Conservation (phyloP, 2,888 invertebrate genomes). For the Heteromurus nitidus region DNA sequence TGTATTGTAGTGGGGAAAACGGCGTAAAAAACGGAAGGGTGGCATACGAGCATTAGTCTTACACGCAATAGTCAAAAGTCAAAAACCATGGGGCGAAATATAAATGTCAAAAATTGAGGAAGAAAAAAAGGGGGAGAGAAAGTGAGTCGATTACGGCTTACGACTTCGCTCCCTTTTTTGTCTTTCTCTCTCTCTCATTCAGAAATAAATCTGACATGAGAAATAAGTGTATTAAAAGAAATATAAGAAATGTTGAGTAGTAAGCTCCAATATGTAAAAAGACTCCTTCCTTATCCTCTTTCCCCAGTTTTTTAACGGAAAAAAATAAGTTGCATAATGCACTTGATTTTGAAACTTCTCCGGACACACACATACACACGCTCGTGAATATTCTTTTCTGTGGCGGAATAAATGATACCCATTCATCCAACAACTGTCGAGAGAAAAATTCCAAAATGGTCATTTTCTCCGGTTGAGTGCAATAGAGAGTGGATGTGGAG, state of each 20-base stretch:
- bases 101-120: slow-evolving; percentile 67
- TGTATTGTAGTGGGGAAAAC: too few species aligned
- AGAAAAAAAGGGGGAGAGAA: slow-evolving; percentile 50
- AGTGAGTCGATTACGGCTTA: too few species aligned
- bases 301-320: too few species aligned
- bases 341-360: too few species aligned
- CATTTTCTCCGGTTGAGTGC: slow-evolving; percentile 51
- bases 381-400: too few species aligned
- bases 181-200: neutral
- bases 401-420: slow-evolving; percentile 20
- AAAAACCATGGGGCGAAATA: slow-evolving; percentile 43
- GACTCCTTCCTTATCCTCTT: too few species aligned
- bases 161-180: slow-evolving; percentile 30
- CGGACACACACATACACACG: too few species aligned
- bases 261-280: too few species aligned
- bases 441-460: slow-evolving; percentile 48
- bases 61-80: slow-evolving; percentile 40
- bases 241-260: too few species aligned
- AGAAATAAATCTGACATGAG: slow-evolving; percentile 42
- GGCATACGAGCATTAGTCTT: neutral
- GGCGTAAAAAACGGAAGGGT: slow-evolving; percentile 38
- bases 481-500: neutral
- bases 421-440: slow-evolving; percentile 42
- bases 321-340: too few species aligned
- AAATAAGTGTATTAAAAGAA: slow-evolving; percentile 45